A percentile compares a stretch with the other conserved stretches of the same genome.
These are phyloP conservation scores for Chloropsis hardwickii DNA, from an alignment of 2,113 vertebrate species.

Conservation along the genomic window DNA sequence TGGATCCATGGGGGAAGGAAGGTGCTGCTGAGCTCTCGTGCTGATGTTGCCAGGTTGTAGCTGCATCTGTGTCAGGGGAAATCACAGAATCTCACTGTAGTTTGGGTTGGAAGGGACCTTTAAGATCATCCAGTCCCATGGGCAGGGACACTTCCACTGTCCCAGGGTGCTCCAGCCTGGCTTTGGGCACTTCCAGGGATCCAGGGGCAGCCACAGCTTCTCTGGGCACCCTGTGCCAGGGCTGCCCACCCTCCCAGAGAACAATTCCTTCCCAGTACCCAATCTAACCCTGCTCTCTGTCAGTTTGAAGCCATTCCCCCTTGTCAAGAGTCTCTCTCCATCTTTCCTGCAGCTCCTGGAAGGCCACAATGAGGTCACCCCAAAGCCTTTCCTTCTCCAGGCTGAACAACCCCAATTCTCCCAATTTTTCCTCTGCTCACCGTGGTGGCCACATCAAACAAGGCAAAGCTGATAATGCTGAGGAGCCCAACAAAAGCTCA, in stretches of 20 bases:
- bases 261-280: background rate
- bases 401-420: background rate
- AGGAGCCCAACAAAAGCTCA: background rate
- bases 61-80: background rate
- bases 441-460: no score
- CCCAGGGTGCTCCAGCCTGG: accelerated
- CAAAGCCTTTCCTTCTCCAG: background rate
- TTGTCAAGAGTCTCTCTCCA: background rate
- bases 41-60: background rate
- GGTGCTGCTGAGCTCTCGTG: background rate
- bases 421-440: background rate
- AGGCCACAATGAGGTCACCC: background rate
- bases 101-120: background rate
- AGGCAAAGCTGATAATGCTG: background rate
- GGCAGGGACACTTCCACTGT: background rate
- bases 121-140: background rate
- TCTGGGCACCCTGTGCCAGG: background rate
- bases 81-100: background rate
- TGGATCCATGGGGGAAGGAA: background rate
- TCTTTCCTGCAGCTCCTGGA: background rate
- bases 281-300: accelerated
- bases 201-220: background rate
- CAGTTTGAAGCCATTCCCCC: background rate
- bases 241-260: accelerated
- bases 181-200: background rate